Conservation (phyloP, 23 tunicate species). For the Ascidia mentula region DNA sequence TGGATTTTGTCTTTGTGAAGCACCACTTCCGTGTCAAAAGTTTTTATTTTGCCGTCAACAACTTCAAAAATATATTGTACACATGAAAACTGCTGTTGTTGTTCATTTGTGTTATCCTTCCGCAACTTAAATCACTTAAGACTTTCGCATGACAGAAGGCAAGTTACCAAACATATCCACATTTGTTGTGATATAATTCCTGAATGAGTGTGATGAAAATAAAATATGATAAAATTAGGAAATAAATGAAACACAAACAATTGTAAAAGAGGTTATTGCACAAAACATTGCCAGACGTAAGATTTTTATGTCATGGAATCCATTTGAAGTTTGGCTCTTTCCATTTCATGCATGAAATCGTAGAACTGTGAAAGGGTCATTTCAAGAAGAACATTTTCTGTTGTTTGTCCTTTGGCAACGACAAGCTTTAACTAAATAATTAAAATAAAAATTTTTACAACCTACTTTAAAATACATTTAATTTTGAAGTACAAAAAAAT, state of each 20-base stretch:
- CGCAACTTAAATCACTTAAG: no score
- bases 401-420: constrained; percentile 44
- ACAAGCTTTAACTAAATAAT: constrained; percentile 48
- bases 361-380: constrained; percentile 81
- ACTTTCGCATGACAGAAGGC: no score
- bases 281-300: no score
- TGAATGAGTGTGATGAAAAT: no score
- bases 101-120: not conserved
- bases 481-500: no score
- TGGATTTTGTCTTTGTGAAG: not conserved
- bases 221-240: no score
- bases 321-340: constrained; percentile 62
- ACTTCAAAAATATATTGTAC: constrained; percentile 10
- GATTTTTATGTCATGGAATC: not conserved
- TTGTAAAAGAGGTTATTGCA: no score
- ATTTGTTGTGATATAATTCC: no score
- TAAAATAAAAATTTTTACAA: not conserved
- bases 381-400: constrained; percentile 54
- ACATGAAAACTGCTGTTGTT: not conserved
- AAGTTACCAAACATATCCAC: no score
- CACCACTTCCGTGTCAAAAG: not conserved
- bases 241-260: no score
- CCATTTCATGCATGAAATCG: constrained; percentile 90
- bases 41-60: constrained; percentile 6
- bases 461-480: no score